Base-by-base conservation (phyloP, 2,113 vertebrate species). In the Ciconia boyciana region DNA sequence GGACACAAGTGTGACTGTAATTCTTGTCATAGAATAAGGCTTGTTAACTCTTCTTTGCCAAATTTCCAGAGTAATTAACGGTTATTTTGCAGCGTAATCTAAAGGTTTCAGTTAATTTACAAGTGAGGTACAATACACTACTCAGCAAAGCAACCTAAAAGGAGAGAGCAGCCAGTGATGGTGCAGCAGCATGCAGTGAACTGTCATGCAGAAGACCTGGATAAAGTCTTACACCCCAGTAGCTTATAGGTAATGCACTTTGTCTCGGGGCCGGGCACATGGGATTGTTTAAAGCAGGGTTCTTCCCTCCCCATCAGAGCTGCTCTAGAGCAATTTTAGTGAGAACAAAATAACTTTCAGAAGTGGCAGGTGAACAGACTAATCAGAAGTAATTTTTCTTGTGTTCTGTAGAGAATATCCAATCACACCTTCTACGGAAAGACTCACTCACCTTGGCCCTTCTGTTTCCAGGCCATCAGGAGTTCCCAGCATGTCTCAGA, bases 181-280 rank as follows among this genome's bases (percentile, higher is more conserved):
- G 97, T 97, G 97, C 94, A 96, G 95, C 97, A 95, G 97, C 98
- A 98, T 98, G 98, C 98, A 98, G 97, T 94, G 94, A 96, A 92
- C 97, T 90, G 97, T 98, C 98, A 98, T 98, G 98, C 98, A 98
- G 96, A 95, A 95, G 95, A 97, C 98, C 97, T 74, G 83, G 95
- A 83, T 72, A 81, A 71, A 96, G 90, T 96, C 96, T 70, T 66
- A 93, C 52, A 85, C 89, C 64, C 96, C 70, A 29, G 87, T 52
- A 80, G 17, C 74, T 94, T 78, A 48, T 32, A 92, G 60, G 95
- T 94, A 95, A 96, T 55, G 84, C 89, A 94, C 94, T 95, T 95
- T 91, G 94, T 96, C 91, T 93, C 49, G 21, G 92, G 81, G 93
- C 79, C 0, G 13, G 51, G 87, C 48, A 83, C 34, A 3, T 13